These are phyloP conservation scores for Philereme transversata DNA, from an alignment of 2,888 invertebrate species.

Conservation along the genomic window DNA sequence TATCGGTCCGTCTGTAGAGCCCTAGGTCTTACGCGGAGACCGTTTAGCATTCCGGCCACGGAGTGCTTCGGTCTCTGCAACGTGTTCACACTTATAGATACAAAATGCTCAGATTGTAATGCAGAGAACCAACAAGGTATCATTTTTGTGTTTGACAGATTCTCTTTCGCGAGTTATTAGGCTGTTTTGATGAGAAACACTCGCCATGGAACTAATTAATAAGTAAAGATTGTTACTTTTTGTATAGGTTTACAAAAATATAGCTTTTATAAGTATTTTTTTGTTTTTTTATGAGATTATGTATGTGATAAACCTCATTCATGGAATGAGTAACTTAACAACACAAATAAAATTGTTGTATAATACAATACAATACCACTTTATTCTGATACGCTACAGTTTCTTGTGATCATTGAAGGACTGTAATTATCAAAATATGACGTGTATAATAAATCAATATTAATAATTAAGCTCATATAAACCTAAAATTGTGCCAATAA, in stretches of 20 bases:
- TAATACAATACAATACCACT: too few species aligned
- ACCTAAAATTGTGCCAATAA: too few species aligned
- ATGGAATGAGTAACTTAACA: too few species aligned
- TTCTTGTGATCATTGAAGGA: too few species aligned
- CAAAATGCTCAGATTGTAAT: constrained; percentile 36
- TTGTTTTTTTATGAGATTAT: not conserved
- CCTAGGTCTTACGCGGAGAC: constrained; percentile 47
- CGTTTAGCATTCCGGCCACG: constrained; percentile 63
- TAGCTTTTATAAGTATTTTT: constrained; percentile 6
- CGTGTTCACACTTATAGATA: constrained; percentile 56
- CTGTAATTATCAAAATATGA: too few species aligned
- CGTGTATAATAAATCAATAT: too few species aligned
- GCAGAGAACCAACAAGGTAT: constrained; percentile 27
- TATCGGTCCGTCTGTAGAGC: constrained; percentile 14
- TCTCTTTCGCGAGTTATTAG: constrained; percentile 10
- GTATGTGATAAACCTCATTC: too few species aligned
- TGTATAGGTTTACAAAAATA: not conserved
- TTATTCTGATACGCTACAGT: too few species aligned
- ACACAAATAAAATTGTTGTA: too few species aligned
- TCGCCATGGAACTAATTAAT: not conserved
- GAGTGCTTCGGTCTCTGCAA: constrained; percentile 41
- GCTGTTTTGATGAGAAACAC: not conserved
- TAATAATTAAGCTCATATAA: too few species aligned
- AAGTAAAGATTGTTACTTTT: constrained; percentile 7
- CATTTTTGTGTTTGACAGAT: constrained; percentile 19